These are phyloP conservation scores for Cantharis lateralis DNA, from an alignment of 2,888 invertebrate genomes.

Conservation along the genomic window DNA sequence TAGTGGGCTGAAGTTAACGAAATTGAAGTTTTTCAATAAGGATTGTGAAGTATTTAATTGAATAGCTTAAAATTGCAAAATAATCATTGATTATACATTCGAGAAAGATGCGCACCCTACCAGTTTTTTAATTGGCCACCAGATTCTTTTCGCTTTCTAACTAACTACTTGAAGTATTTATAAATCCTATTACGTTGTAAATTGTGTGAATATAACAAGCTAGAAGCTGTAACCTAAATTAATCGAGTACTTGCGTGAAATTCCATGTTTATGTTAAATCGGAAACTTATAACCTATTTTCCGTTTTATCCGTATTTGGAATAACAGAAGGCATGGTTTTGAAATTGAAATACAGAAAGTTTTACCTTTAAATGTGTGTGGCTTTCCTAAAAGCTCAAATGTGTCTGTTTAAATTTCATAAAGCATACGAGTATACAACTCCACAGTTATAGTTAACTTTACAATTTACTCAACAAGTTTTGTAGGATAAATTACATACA, in stretches of 20 bases:
- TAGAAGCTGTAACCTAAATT: too few species aligned
- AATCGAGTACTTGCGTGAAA: background rate
- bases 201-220: too few species aligned
- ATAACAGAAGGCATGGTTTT: background rate
- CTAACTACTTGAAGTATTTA: too few species aligned
- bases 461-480: background rate
- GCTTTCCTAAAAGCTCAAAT: background rate
- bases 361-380: background rate
- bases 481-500: background rate
- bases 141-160: too few species aligned
- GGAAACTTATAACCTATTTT: background rate
- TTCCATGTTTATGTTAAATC: background rate
- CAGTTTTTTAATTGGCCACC: too few species aligned
- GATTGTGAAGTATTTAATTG: too few species aligned
- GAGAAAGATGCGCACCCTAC: too few species aligned
- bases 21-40: too few species aligned
- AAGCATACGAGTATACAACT: background rate
- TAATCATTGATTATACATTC: too few species aligned
- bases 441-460: background rate
- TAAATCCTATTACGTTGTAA: too few species aligned
- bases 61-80: too few species aligned
- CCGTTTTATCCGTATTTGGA: background rate
- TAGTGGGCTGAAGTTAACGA: too few species aligned
- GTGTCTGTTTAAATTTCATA: background rate
- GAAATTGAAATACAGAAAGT: background rate